Base-by-base conservation (phyloP, 2,113 vertebrate species). In the Anoplopoma fimbria region DNA sequence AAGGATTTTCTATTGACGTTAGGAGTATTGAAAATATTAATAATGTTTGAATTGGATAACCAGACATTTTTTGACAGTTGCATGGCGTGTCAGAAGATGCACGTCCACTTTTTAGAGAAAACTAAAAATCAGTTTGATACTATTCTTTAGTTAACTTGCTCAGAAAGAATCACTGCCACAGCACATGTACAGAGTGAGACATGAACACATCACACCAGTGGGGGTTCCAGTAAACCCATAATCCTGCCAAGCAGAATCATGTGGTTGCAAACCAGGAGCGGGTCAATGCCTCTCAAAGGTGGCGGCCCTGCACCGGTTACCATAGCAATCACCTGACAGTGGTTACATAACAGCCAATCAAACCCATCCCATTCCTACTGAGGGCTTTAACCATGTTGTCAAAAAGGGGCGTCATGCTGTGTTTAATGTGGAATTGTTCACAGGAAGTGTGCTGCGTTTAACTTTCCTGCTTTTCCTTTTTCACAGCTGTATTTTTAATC, bases 261-360 rank as follows among this genome's bases (percentile, higher is more conserved):
- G 83, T 68, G 85, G 57, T 64, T 67, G 57, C 51, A 75, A 42
- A 79, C 55, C 31, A n/a, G 65, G 38, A 27, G 79, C 13, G 13
- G 77, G 84, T 82, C 83, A 70, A 29, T 45, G 72, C 82, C 58
- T 85, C 79, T 55, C 33, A 78, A 77, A 67, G 86, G 67, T 88
- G 81, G 47, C 74, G 77, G 74, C 70, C 72, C 38, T 62, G 82
- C 69, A 21, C 34, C 29, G 69, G 57, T 90, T 82, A 73, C 93
- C 73, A 84, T 86, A 79, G 77, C 42, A 91, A 92, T 89, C 9
- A 2, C 21, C 71, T 78, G 79, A 75, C 31, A 75, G 75, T 1
- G 36, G 58, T 92, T 89, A 58, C 73, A 65, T 81, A 91, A 91
- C 76, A 87, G 65, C 34, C n/a, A 27, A 77, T 89, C 62, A 72